A percentile compares a stretch with the other conserved stretches of the same genome.
These are phyloP conservation scores for Orgyia antiqua DNA, from an alignment of 2,888 invertebrate genomes.

Conservation along the genomic window DNA sequence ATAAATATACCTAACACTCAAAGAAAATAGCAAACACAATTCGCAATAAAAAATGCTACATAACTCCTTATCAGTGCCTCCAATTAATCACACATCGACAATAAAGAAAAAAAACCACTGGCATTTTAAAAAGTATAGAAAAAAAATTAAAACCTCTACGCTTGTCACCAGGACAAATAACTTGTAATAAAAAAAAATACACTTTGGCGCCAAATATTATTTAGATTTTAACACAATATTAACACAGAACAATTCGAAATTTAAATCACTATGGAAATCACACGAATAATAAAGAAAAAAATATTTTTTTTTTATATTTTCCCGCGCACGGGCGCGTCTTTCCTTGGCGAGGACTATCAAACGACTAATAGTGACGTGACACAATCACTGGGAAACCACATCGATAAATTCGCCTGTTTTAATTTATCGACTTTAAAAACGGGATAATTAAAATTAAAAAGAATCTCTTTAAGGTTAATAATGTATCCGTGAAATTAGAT, in stretches of 20 bases:
- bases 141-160: constrained; percentile 20
- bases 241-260: constrained; percentile 1
- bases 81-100: constrained; percentile 7
- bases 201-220: constrained; percentile 4
- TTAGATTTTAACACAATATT: constrained; percentile 1
- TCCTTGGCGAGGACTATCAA: constrained; percentile 38
- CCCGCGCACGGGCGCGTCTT: constrained; percentile 46
- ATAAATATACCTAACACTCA: background rate
- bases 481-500: no score
- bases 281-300: constrained; percentile 2
- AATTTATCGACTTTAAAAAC: no score
- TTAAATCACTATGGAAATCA: constrained; percentile 6
- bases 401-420: constrained; percentile 4
- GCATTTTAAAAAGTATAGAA: constrained; percentile 2
- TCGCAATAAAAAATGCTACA: background rate
- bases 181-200: constrained; percentile 25
- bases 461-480: no score
- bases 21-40: background rate
- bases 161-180: constrained; percentile 48
- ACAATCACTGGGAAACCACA: constrained; percentile 8
- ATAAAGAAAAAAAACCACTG: constrained; percentile 1
- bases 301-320: constrained; percentile 13
- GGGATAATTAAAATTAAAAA: no score
- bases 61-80: constrained; percentile 4
- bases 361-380: constrained; percentile 57